Percentiles rank a stretch among this genome's conserved stretches.
phyloP scores from a whole-genome alignment of 2,888 invertebrate species.

The Drosophila neonasuta region DNA sequence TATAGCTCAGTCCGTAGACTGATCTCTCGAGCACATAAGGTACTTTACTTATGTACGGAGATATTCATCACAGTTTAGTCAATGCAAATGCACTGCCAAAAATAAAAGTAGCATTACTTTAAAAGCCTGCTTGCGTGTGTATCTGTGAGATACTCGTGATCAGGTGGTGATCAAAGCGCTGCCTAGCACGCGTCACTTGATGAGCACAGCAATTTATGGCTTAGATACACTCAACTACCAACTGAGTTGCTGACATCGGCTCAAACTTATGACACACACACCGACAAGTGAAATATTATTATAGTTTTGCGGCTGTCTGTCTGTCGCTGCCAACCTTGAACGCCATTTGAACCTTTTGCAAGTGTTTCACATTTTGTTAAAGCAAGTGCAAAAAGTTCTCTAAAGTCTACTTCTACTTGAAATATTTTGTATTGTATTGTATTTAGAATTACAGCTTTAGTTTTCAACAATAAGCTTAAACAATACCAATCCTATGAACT shows the following conservation, averaged over 20 bases:
- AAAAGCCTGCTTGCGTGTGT: conserved; percentile 28
- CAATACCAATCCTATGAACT: too few species aligned
- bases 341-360: background rate
- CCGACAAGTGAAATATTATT: background rate
- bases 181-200: conserved; percentile 48
- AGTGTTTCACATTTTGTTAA: background rate
- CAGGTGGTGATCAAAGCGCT: conserved; percentile 30
- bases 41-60: background rate
- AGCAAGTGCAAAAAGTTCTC: background rate
- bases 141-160: conserved; percentile 52
- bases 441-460: too few species aligned
- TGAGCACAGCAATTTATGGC: conserved; percentile 41
- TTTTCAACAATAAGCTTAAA: too few species aligned
- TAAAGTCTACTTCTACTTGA: too few species aligned
- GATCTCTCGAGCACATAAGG: conserved; percentile 17
- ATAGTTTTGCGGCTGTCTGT: background rate
- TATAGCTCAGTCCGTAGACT: background rate
- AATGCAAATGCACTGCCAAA: conserved; percentile 48
- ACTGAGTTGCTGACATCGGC: background rate
- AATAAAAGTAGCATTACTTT: background rate
- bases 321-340: background rate
- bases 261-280: conserved; percentile 5
- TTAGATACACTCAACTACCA: conserved; percentile 39
- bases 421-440: too few species aligned
- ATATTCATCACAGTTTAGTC: conserved; percentile 32